Percentiles rank a stretch among this genome's conserved stretches.
Conservation (phyloP, 1,140 invertebrate genomes). For the Drosophila punjabiensis region DNA sequence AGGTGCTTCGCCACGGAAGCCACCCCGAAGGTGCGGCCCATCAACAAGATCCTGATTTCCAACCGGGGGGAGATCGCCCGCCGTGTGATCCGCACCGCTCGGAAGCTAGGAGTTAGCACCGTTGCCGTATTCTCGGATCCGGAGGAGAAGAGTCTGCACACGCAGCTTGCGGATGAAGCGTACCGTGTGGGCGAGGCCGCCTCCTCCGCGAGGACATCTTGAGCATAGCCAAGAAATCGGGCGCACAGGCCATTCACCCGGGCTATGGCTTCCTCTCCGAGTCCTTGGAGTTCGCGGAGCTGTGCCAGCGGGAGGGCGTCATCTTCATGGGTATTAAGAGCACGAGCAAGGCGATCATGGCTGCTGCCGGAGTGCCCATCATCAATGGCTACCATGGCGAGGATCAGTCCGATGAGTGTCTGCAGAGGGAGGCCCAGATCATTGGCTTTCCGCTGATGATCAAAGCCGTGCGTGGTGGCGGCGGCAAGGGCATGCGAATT, state of each 20-base stretch:
- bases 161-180: constrained; percentile 95
- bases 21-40: constrained; percentile 76
- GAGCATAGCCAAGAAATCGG: constrained; percentile 91
- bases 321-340: constrained; percentile 99
- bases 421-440: constrained; percentile 91
- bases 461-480: constrained; percentile 98
- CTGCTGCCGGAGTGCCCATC: constrained; percentile 95
- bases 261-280: constrained; percentile 98
- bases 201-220: constrained; percentile 93
- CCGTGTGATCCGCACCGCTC: constrained; percentile 95
- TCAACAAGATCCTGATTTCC: constrained; percentile 95
- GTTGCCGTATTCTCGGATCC: constrained; percentile 98
- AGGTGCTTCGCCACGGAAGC: constrained; percentile 68
- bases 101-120: constrained; percentile 95
- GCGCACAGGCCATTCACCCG: constrained; percentile 96
- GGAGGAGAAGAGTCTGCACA: constrained; percentile 93
- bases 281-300: constrained; percentile 95
- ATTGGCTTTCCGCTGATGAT: constrained; percentile 99
- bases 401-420: constrained; percentile 91
- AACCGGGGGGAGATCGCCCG: constrained; percentile 99
- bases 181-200: constrained; percentile 95
- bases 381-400: constrained; percentile 98
- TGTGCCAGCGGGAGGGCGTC: constrained; percentile 90
- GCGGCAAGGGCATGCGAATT: constrained; percentile 99
- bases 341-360: constrained; percentile 98